Evolutionary conservation across 2,797 vertebrate species (phyloP), one percentile per base, ranked within the genome.

Genomic region (Amblyopsis hoosieri): DNA sequence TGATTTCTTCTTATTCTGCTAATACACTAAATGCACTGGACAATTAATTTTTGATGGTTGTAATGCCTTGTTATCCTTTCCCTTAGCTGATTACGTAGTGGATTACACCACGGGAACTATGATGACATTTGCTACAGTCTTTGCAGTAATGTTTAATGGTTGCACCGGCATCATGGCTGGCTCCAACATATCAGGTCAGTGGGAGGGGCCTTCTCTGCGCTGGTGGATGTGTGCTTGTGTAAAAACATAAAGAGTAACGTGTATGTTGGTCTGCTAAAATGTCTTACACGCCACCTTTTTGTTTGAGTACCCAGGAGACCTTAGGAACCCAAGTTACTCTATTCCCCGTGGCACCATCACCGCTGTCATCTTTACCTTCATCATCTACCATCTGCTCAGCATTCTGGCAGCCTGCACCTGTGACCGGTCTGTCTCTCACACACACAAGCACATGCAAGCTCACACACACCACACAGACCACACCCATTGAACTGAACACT

Each of bases 131-230:
- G 93, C 95, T 76, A 93, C 93, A 0, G 96, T 97, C 9, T 97
- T 97, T 0, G 95, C 96, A 0, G 94, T 97, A 29, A 96, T 97
- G 94, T 97, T 97, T 78, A 97, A 97, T 0, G 96, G 96, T 70
- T 97, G 96, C 86, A 97, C 96, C 0, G 96, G 96, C 62, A 97
- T 97, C 88, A 97, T 97, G 96, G 95, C 96, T 0, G 96, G 96
- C 45, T 96, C 95, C 46, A 97, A 97, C 83, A 97, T 97, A 91
- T 97, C 95, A 53, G 96, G 95, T 97, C 81, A 33, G 82, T 17
- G 64, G 29, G 12, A 13, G 31, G 1, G 0, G 8, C 2, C 6
- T 15, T 9, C 50, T 60, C 15, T 23, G 1, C 66, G 7, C 52
- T 13, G 11, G 6, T 9, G 23, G 45, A 0, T 17, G n/a, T 19